Evolutionary conservation across 2,888 invertebrate species (phyloP), one percentile per base, ranked within the genome.

Genomic region (Aphidius colemani): DNA sequence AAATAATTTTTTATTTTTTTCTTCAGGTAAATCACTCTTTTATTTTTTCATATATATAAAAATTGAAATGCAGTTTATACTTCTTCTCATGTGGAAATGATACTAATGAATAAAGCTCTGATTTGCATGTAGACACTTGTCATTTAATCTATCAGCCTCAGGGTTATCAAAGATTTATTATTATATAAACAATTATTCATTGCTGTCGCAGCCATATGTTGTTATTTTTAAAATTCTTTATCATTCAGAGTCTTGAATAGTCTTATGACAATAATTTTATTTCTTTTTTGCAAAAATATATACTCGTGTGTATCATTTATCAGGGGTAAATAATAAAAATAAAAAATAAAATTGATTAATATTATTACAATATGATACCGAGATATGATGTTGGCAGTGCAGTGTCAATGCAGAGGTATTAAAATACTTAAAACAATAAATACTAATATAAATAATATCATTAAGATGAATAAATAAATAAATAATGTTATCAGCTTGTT

Each of bases 371-470:
- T 46, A 80, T 80, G 80, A 75, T 80, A 41, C 79, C 80, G 7
- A 72, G 80, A 67, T 80, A 78, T 65, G 80, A 80, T 62, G 70
- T 80, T 43, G 77, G 74, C 39, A 76, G 75, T 56, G 78, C 78
- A 0, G 71, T 79, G 55, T 77, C 80, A 11, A 62, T 78, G 46
- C 77, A 80, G 63, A 79, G 80, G 80, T 80, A 68, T 44, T 62
- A 30, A 57, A 9, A 1, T n/a, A 44, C 41, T 10, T 9, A 7
- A 10, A 43, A 51, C 10, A 30, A 59, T 3, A n/a, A 59, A 7
- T 59, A 49, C n/a, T 30, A 8, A 30, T 30, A n/a, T 30, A n/a
- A 59, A 11, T 40, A 10, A 5, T 41, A 49, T 30, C 43, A 40
- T 11, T 49, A 50, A n/a, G n/a, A n/a, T n/a, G n/a, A 41, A 57